Evolutionary conservation across 2,888 invertebrate genomes (phyloP).

Genomic region (Zhuqinia jingwanae): DNA sequence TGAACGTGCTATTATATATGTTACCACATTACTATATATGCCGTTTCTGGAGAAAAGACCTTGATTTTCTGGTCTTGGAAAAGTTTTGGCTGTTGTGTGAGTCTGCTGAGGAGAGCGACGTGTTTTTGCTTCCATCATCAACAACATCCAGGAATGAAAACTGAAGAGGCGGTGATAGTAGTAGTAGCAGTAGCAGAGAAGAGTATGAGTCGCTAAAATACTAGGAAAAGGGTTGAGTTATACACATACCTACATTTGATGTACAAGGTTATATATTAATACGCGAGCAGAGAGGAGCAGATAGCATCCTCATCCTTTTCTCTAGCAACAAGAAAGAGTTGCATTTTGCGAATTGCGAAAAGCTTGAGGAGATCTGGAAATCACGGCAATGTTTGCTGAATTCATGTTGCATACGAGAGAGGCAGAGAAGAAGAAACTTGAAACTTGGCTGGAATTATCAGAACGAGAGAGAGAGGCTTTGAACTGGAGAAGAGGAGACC

Average conservation of each 20-base stretch:
- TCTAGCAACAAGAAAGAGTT: not conserved
- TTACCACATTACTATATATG: no score
- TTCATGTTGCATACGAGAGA: not conserved
- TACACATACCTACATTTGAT: no score
- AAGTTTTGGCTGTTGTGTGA: not conserved
- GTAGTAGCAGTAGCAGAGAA: not conserved
- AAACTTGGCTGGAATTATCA: constrained; percentile 28
- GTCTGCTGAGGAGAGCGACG: no score
- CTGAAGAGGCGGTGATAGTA: constrained; percentile 3
- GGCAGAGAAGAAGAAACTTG: constrained; percentile 24
- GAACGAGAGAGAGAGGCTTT: not conserved
- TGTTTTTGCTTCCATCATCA: no score
- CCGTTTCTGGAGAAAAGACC: constrained; percentile 51
- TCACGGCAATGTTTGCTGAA: not conserved
- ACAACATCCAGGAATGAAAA: no score
- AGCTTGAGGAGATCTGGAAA: not conserved
- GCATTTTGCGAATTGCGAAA: no score
- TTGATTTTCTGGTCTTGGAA: constrained; percentile 19
- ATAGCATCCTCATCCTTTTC: not conserved
- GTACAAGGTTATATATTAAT: constrained; percentile 19
- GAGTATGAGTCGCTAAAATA: not conserved
- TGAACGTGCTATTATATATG: not conserved
- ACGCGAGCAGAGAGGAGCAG: not conserved
- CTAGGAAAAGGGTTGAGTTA: constrained; percentile 12
- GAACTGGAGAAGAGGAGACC: constrained; percentile 9